Evolutionary conservation across 2,888 invertebrate genomes (phyloP).

Genomic region (Apotomis betuletana): DNA sequence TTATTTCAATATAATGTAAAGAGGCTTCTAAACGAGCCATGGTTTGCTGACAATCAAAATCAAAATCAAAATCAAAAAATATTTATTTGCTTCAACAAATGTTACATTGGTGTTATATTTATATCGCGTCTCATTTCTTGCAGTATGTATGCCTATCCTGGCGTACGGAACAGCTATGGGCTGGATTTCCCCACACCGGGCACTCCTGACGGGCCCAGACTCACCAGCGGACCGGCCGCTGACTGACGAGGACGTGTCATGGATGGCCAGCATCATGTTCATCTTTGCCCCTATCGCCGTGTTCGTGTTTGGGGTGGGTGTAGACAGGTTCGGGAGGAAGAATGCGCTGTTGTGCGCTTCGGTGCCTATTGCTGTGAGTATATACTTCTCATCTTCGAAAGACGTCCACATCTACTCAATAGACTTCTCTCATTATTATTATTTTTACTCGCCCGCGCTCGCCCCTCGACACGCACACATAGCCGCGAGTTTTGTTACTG

Average conservation of each 20-base stretch:
- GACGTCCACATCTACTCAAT: too few species aligned
- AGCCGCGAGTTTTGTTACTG: too few species aligned
- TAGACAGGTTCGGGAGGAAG: conserved; percentile 81
- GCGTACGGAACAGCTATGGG: conserved; percentile 82
- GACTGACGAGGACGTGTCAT: conserved; percentile 77
- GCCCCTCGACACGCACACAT: too few species aligned
- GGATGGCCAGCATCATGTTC: conserved; percentile 84
- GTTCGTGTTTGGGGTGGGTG: conserved; percentile 77
- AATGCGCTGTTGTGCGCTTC: conserved; percentile 70
- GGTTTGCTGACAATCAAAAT: too few species aligned
- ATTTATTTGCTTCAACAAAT: too few species aligned
- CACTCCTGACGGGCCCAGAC: conserved; percentile 70
- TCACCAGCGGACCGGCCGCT: conserved; percentile 68
- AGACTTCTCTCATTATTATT: too few species aligned
- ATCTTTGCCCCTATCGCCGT: conserved; percentile 83
- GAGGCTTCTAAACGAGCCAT: too few species aligned
- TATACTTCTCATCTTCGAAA: not conserved
- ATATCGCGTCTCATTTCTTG: conserved; percentile 45
- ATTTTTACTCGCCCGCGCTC: too few species aligned
- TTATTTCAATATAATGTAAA: too few species aligned
- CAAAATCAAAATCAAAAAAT: too few species aligned
- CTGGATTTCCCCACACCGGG: conserved; percentile 83
- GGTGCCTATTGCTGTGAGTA: conserved; percentile 70
- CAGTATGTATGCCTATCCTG: conserved; percentile 82
- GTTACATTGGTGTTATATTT: too few species aligned